Evolutionary conservation across 2,888 invertebrate species (phyloP), one percentile per base, ranked within the genome.

Genomic region (Platycheirus rosarum): DNA sequence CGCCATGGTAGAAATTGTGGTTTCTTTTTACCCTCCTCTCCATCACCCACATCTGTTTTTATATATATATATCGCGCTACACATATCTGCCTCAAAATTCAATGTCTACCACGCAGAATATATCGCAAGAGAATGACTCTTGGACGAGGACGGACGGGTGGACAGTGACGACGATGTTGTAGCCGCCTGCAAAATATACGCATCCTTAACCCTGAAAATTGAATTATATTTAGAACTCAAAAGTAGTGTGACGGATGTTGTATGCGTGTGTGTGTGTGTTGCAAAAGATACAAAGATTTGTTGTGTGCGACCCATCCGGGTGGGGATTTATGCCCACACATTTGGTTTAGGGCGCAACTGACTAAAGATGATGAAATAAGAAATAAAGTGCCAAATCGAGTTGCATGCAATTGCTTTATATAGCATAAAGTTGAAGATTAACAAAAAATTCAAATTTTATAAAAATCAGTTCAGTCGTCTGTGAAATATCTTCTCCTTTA

Each of bases 131-230:
- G 37, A 55, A 55, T 20, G 53, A 2, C 37, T 40, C 32, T 13
- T n/a, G 2, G 18, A 9, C 63, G 11, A 13, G 20, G 14, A 1
- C 2, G 26, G 11, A 4, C n/a, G n/a, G n/a, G n/a, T n/a, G n/a
- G 57, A 26, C 40, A 16, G n/a, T n/a, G 60, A 29, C n/a, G 55
- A 14, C 48, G 23, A 16, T 9, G 23, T 55, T 20, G 18, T 18
- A 18, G 49, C 11, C 79, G 75, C 46, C 60, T 76, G 76, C 76
- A 48, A 66, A 76, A 57, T 73, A 42, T 57, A 73, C 82, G 57
- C 77, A 82, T 82, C 82, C 82, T 82, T 82, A 82, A 82, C 82
- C 82, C 82, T 82, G 82, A 82, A 82, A 82, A 73, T 73, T 62
- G 57, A 23, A 40, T 48, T 20, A 23, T 60, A 71, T 71, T 79